phyloP scores from a whole-genome alignment of 2,113 vertebrate genomes.

The Hystrix brachyura region DNA sequence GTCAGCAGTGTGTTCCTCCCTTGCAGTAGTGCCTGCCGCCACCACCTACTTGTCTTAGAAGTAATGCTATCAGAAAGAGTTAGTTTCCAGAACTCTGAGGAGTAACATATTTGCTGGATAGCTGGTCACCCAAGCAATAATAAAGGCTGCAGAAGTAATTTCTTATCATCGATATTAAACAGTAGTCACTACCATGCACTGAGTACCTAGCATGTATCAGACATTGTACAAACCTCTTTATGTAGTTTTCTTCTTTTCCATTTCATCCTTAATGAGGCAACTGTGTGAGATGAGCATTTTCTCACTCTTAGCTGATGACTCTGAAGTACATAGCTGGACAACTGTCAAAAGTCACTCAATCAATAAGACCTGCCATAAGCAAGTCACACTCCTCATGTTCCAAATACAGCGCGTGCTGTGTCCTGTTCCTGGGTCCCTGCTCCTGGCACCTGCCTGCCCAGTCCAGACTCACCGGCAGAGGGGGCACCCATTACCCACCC shows the following conservation, averaged over 20 bases:
- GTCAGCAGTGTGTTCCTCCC: background rate
- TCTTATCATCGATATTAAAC: too few species aligned
- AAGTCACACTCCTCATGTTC: background rate
- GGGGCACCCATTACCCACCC: rapidly evolving
- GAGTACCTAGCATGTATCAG: too few species aligned
- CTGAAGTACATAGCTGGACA: background rate
- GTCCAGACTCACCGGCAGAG: too few species aligned
- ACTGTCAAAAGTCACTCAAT: background rate
- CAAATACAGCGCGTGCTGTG: background rate
- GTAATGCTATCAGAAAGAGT: background rate
- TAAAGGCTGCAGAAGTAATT: rapidly evolving
- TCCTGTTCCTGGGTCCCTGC: background rate
- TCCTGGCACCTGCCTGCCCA: background rate
- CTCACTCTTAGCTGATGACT: background rate
- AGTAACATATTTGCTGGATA: background rate
- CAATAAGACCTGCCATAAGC: too few species aligned
- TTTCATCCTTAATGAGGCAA: too few species aligned
- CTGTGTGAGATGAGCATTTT: background rate
- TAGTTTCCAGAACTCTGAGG: background rate
- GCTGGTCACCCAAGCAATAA: background rate
- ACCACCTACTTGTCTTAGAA: background rate
- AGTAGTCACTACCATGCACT: background rate
- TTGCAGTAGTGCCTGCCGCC: background rate
- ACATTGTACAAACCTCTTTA: too few species aligned
- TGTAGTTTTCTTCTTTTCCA: background rate